Base-by-base conservation (phyloP, 1,140 invertebrate genomes). In the Nomia melanderi region DNA sequence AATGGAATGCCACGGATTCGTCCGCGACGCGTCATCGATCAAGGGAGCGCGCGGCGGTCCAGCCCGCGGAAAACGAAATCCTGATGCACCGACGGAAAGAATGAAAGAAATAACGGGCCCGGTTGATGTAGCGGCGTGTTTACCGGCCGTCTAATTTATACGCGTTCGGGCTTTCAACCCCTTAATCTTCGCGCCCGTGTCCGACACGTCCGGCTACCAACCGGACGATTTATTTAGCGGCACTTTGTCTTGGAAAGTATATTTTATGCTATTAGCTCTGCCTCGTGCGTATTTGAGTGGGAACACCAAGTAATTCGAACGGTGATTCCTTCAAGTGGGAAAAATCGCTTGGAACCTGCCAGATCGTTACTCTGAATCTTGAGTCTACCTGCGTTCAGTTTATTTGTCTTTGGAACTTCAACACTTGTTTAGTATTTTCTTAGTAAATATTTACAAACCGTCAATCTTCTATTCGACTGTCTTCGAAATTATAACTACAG, bases 121-220 rank as follows among this genome's bases (percentile, higher is more conserved):
- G 23, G 27, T 57, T 31, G 54, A 57, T 57, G 27, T 7, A 29
- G 27, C 54, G 27, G 5, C 29, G 54, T 57, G 54, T 57, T 57
- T 57, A 57, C 54, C 27, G 54, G 17, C 27, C 31, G 57, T n/a
- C 57, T 60, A 33, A 60, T 60, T 60, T 60, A 36, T 60, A 60
- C 57, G 57, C 33, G 33, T 60, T n/a, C 29, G 8, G 36, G 57
- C 57, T 36, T 60, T 60, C 33, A 36, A 60, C 31, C 57, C 57
- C 57, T 36, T 60, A 60, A 60, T 60, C 57, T 36, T 60, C 31
- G 27, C 57, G 57, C 57, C 57, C 31, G n/a, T 60, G 57, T 36
- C 33, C n/a, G 31, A 60, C 57, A 36, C 54, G 54, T 31, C 29
- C 54, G 54, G 54, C 54, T 29, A 57, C 27, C 54, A 20, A 36